Evolutionary conservation across 2,888 invertebrate genomes (phyloP).

Genomic region (Iphiclides podalirius): DNA sequence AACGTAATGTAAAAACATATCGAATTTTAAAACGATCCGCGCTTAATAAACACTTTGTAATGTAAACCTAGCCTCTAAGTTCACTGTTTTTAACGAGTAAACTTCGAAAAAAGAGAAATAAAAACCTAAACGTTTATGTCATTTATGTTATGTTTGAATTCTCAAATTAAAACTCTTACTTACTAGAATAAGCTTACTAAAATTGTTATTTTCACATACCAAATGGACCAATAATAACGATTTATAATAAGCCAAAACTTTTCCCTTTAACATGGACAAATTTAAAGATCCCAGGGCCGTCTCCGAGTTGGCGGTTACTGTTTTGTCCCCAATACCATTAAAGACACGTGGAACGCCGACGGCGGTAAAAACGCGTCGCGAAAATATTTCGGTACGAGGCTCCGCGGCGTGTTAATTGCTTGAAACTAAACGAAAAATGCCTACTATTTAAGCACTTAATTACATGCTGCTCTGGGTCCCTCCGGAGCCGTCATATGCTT

Average conservation of each 20-base stretch:
- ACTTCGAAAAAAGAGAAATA: too few species aligned
- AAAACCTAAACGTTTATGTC: too few species aligned
- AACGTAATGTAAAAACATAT: too few species aligned
- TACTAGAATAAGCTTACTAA: too few species aligned
- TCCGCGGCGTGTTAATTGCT: conserved; percentile 28
- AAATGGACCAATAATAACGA: too few species aligned
- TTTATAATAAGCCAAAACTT: not conserved
- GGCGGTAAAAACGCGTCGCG: conserved; percentile 33
- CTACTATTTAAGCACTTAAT: conserved; percentile 40
- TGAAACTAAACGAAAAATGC: conserved; percentile 35
- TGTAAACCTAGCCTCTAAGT: too few species aligned
- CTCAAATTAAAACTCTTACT: too few species aligned
- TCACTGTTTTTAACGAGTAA: too few species aligned
- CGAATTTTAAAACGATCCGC: too few species aligned
- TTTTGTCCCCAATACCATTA: conserved; percentile 23
- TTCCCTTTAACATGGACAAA: not conserved
- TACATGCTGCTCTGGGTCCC: conserved; percentile 13
- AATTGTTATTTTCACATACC: too few species aligned
- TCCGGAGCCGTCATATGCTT: conserved; percentile 15
- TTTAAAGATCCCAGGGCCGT: not conserved
- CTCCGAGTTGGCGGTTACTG: conserved; percentile 22
- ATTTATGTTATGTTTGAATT: too few species aligned
- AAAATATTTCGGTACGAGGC: conserved; percentile 37
- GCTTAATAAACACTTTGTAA: too few species aligned
- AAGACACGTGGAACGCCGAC: conserved; percentile 7